These are phyloP conservation scores for Epinephelus malabaricus DNA, from an alignment of 2,797 vertebrate species.

Conservation along the genomic window DNA sequence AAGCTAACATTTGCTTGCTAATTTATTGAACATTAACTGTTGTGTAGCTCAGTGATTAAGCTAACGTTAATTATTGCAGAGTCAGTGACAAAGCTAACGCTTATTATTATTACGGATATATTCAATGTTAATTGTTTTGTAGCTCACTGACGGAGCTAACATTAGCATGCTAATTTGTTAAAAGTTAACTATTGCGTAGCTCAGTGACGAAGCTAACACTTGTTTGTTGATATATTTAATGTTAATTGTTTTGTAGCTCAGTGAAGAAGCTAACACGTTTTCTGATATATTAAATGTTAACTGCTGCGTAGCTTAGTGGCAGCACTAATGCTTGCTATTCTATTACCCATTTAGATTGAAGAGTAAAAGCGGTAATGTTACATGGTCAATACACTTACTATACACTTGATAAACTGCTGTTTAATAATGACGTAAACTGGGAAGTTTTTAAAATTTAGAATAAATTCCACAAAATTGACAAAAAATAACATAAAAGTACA, in stretches of 20 bases:
- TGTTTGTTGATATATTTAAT: neutral
- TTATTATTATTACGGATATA: neutral
- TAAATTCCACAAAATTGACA: neutral
- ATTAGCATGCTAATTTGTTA: neutral
- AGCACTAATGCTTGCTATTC: too few relatives aligned
- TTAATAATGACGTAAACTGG: conserved; percentile 7
- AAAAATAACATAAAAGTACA: neutral
- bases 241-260: neutral
- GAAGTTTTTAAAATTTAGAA: neutral
- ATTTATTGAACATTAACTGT: conserved; percentile 1
- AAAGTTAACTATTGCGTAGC: neutral
- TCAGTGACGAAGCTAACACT: neutral
- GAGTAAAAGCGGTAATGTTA: neutral
- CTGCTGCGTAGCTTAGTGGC: too few relatives aligned
- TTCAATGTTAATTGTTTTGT: neutral
- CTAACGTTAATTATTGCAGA: too few relatives aligned
- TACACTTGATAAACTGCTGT: conserved; percentile 2
- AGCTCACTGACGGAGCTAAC: neutral
- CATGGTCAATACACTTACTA: neutral
- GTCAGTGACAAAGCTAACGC: neutral
- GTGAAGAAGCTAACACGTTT: neutral
- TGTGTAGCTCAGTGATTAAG: neutral
- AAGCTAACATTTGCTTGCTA: neutral
- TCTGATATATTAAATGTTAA: neutral
- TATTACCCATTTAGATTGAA: neutral